Evolutionary conservation across 1,140 invertebrate species (phyloP).

Genomic region (Euwallacea similis): DNA sequence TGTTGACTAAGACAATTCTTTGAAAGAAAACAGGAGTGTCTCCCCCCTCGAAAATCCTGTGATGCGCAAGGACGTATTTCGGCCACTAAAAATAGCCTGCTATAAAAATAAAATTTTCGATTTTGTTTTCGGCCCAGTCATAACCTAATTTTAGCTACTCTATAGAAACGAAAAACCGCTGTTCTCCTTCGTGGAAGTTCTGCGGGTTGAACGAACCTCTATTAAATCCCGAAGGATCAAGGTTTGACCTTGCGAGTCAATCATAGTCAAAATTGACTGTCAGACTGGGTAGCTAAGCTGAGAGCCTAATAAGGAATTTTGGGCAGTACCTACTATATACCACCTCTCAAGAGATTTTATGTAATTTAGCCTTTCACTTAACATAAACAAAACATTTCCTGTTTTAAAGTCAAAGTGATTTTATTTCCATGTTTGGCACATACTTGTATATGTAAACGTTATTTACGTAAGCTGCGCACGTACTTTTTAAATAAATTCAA

Average conservation of each 20-base stretch:
- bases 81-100: constrained; percentile 17
- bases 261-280: too few relatives aligned
- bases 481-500: not conserved
- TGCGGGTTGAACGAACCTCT: not conserved
- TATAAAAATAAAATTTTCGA: constrained; percentile 28
- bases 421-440: not conserved
- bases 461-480: not conserved
- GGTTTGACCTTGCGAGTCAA: too few relatives aligned
- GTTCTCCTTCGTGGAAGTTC: not conserved
- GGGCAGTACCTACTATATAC: too few relatives aligned
- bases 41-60: constrained; percentile 4
- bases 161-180: not conserved
- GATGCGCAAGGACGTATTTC: constrained; percentile 1
- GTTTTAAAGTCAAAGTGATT: not conserved
- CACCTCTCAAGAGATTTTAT: too few relatives aligned
- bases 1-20: too few relatives aligned
- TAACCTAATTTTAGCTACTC: constrained; percentile 26
- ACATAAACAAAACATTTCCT: constrained; percentile 4
- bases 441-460: not conserved
- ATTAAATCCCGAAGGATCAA: not conserved
- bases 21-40: not conserved
- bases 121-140: constrained; percentile 23
- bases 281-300: too few relatives aligned
- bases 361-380: not conserved
- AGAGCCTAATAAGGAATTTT: too few relatives aligned